Percentiles rank a stretch among this genome's conserved stretches.
These are phyloP conservation scores for Drosophila birchii DNA, from an alignment of 2,888 invertebrate genomes.

Conservation along the genomic window DNA sequence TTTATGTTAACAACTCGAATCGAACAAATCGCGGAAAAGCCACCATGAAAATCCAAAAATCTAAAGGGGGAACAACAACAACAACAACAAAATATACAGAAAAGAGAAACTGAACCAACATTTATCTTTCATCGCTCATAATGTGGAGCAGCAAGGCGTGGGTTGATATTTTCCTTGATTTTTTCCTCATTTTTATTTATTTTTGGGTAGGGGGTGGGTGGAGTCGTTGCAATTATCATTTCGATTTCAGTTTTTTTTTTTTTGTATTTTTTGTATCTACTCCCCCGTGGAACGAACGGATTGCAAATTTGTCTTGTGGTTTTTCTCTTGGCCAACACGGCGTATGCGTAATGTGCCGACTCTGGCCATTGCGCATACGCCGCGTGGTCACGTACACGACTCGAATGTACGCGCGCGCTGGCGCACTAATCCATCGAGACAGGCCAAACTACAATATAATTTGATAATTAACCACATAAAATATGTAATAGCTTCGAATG, in stretches of 20 bases:
- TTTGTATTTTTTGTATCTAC: neutral
- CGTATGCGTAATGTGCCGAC: conserved; percentile 68
- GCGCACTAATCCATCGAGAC: conserved; percentile 59
- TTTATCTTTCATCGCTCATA: conserved; percentile 54
- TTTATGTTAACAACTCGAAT: conserved; percentile 80
- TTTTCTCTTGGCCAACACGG: conserved; percentile 28
- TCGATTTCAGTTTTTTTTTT: conserved; percentile 34
- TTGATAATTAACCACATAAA: conserved; percentile 69
- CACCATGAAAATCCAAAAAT: conserved; percentile 15
- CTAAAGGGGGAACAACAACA: conserved; percentile 3
- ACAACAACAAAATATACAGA: neutral
- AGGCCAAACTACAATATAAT: conserved; percentile 60
- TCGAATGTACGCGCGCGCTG: conserved; percentile 12
- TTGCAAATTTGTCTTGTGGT: conserved; percentile 32
- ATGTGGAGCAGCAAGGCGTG: conserved; percentile 45
- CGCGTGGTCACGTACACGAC: conserved; percentile 50
- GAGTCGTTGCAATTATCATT: conserved; percentile 51
- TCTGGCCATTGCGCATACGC: conserved; percentile 67
- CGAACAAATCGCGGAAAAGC: conserved; percentile 56
- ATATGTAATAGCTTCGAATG: conserved; percentile 45
- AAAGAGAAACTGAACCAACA: conserved; percentile 27
- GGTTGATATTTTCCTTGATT: conserved; percentile 13
- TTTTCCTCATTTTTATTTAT: neutral
- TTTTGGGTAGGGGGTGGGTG: conserved; percentile 27
- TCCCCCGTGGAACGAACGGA: conserved; percentile 1